These are phyloP conservation scores for Arothron firmamentum DNA, from an alignment of 2,113 vertebrate genomes.

Conservation along the genomic window DNA sequence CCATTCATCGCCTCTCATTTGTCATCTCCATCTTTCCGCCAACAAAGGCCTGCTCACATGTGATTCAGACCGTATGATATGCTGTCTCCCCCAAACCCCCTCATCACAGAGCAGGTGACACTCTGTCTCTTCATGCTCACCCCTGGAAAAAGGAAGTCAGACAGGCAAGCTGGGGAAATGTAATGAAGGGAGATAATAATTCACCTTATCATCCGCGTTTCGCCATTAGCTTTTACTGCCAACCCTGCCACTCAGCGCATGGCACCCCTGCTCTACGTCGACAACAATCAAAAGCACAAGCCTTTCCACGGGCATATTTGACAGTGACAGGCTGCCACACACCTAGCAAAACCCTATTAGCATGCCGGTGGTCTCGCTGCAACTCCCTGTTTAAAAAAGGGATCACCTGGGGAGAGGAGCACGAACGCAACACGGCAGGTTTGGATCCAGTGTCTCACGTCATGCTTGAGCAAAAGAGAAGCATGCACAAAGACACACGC, in stretches of 20 bases:
- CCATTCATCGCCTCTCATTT: conserved; percentile 6
- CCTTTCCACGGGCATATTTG: conserved; percentile 69
- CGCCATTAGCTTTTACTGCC: conserved; percentile 75
- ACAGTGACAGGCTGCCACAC: conserved; percentile 54
- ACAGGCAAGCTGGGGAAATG: conserved; percentile 56
- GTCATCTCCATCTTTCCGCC: conserved; percentile 10
- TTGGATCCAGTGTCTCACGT: conserved; percentile 43
- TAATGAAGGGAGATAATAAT: conserved; percentile 75
- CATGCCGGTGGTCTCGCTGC: conserved; percentile 54
- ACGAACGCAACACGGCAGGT: conserved; percentile 44
- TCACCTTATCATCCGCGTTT: conserved; percentile 69
- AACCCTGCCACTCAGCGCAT: conserved; percentile 68
- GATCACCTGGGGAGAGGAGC: conserved; percentile 39
- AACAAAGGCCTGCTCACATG: conserved; percentile 2
- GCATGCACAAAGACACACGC: conserved; percentile 4
- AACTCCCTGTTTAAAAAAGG: conserved; percentile 57
- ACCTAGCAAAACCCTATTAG: conserved; percentile 64
- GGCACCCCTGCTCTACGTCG: conserved; percentile 60
- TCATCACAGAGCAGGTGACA: too few relatives aligned
- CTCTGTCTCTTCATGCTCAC: too few relatives aligned
- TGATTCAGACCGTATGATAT: conserved; percentile 21
- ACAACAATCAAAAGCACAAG: conserved; percentile 76
- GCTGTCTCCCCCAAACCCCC: conserved; percentile 16
- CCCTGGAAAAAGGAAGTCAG: conserved; percentile 8
- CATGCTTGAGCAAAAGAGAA: conserved; percentile 37